These are phyloP conservation scores for Campaea margaritaria DNA, from an alignment of 2,888 invertebrate species.

Conservation along the genomic window DNA sequence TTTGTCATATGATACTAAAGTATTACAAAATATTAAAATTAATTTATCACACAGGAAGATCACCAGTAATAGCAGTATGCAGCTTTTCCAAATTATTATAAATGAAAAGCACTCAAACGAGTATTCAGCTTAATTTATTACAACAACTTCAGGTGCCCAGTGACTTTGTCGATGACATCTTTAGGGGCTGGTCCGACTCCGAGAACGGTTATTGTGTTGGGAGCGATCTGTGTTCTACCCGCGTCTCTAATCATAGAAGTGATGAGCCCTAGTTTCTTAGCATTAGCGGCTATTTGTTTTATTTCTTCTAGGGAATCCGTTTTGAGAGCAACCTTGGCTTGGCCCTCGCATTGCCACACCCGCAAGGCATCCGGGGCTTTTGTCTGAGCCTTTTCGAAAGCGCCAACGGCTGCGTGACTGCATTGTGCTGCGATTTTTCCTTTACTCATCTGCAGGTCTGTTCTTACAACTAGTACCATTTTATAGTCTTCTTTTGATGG, in stretches of 20 bases:
- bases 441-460: constrained; percentile 97
- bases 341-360: constrained; percentile 88
- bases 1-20: too few species aligned
- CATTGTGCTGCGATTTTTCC: constrained; percentile 98
- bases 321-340: constrained; percentile 95
- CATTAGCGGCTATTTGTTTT: constrained; percentile 87
- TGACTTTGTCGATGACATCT: constrained; percentile 90
- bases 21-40: too few species aligned
- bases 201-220: constrained; percentile 95
- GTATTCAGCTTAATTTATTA: constrained; percentile 76
- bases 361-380: constrained; percentile 86
- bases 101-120: not conserved
- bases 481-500: constrained; percentile 87
- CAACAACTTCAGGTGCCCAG: constrained; percentile 94
- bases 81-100: not conserved
- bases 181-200: constrained; percentile 96
- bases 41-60: too few species aligned
- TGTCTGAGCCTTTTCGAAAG: constrained; percentile 89
- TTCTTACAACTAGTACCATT: constrained; percentile 94
- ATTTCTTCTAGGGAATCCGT: constrained; percentile 91
- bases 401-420: constrained; percentile 96
- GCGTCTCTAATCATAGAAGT: constrained; percentile 94
- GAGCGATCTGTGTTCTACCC: constrained; percentile 96
- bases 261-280: constrained; percentile 88
- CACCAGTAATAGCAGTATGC: not conserved